Conservation (phyloP, 2,113 vertebrate genomes). For the Epinephelus moara region DNA sequence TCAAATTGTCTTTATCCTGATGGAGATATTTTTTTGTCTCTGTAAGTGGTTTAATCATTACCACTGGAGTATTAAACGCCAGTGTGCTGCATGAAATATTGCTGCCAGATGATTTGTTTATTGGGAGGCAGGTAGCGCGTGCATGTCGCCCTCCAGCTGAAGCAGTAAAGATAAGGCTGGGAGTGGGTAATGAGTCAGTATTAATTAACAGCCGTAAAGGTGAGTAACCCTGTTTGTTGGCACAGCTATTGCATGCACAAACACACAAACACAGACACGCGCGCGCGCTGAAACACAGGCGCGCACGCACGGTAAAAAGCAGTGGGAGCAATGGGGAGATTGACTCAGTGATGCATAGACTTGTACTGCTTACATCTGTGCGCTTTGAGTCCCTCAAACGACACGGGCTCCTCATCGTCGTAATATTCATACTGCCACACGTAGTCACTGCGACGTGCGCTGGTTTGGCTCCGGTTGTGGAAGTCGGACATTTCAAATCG, state of each 20-base stretch:
- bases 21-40: neutral
- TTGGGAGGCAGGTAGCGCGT: neutral
- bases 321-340: neutral
- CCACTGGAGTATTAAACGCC: neutral
- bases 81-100: neutral
- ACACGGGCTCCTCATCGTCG: conserved; percentile 92
- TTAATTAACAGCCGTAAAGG: conserved; percentile 2
- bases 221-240: neutral
- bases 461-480: conserved; percentile 84
- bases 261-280: neutral
- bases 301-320: neutral
- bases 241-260: neutral
- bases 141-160: neutral
- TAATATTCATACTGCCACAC: conserved; percentile 98
- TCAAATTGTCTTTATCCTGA: neutral
- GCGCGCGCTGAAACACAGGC: neutral
- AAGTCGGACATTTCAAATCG: conserved; percentile 86
- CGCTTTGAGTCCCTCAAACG: conserved; percentile 94
- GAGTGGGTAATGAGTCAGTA: neutral
- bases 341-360: neutral
- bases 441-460: conserved; percentile 88
- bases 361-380: conserved; percentile 91
- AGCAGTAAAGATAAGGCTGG: conserved; percentile 7
- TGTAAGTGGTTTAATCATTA: conserved; percentile 5
- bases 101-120: neutral